Percentiles rank a stretch among this genome's conserved stretches.
Evolutionary conservation across 1,140 invertebrate genomes (phyloP).

Genomic region (Eurytemora carolleeae): DNA sequence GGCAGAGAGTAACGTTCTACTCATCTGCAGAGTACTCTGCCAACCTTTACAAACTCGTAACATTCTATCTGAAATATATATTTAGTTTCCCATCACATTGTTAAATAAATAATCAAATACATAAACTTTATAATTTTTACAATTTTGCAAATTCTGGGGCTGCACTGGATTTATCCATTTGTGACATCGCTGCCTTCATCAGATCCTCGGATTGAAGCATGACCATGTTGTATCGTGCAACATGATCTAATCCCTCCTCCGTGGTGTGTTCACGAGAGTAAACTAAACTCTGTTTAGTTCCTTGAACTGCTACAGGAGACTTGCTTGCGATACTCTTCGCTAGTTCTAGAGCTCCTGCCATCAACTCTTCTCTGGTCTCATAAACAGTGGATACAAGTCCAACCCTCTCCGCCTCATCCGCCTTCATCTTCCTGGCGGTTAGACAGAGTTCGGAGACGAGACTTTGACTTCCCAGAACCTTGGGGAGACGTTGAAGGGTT

Average conservation of each 20-base stretch:
- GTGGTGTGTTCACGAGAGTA: conserved; percentile 72
- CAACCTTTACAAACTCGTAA: no score
- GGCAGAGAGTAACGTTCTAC: no score
- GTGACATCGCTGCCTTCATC: conserved; percentile 48
- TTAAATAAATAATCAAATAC: no score
- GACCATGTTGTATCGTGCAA: conserved; percentile 55
- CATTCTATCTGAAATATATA: no score
- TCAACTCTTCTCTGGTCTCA: conserved; percentile 27
- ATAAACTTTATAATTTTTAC: no score
- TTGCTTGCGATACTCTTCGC: conserved; percentile 63
- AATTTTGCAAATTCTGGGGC: neutral
- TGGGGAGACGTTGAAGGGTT: conserved; percentile 76
- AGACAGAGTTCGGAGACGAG: conserved; percentile 64
- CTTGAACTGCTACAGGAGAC: conserved; percentile 83
- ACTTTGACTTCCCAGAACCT: conserved; percentile 69
- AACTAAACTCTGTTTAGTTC: conserved; percentile 56
- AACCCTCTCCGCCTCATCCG: conserved; percentile 51
- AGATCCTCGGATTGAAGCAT: conserved; percentile 84
- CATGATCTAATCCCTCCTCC: conserved; percentile 60
- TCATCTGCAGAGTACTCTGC: no score
- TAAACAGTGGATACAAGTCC: conserved; percentile 49
- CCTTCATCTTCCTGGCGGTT: conserved; percentile 57
- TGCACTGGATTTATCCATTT: conserved; percentile 17
- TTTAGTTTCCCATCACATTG: no score
- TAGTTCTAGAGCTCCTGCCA: conserved; percentile 45